A percentile compares a stretch with the other conserved stretches of the same genome.
Conservation (phyloP, 2,797 vertebrate species). For the Hemitrygon akajei region DNA sequence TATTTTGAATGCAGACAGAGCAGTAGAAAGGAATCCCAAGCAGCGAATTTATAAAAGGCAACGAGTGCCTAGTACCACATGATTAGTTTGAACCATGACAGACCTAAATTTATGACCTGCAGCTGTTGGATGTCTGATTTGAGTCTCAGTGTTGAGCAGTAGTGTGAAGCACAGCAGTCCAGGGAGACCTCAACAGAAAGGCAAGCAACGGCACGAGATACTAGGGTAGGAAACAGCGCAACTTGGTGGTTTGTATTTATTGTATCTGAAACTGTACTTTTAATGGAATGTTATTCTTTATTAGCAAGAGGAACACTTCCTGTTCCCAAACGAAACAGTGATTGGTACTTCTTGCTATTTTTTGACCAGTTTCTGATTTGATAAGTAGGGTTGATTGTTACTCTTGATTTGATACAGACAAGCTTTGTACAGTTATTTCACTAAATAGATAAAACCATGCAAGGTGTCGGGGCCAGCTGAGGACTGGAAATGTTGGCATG, state of each 20-base stretch:
- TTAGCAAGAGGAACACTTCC: background rate
- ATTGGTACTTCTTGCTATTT: background rate
- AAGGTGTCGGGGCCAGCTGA: background rate
- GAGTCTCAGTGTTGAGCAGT: slow-evolving; percentile 52
- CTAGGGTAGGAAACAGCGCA: slow-evolving; percentile 52
- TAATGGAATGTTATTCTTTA: slow-evolving; percentile 18
- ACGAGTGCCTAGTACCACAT: slow-evolving; percentile 51
- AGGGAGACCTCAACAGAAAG: slow-evolving; percentile 45
- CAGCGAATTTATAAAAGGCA: slow-evolving; percentile 41
- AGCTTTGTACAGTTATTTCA: slow-evolving; percentile 10
- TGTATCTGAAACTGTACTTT: background rate
- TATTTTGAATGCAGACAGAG: slow-evolving; percentile 26
- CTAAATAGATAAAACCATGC: background rate
- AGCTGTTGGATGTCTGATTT: slow-evolving; percentile 71
- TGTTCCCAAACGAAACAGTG: background rate
- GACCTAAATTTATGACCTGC: slow-evolving; percentile 64
- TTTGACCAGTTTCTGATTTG: background rate
- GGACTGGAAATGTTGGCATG: background rate
- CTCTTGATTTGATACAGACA: background rate
- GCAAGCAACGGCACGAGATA: slow-evolving; percentile 42
- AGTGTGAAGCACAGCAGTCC: slow-evolving; percentile 45
- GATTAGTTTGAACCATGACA: slow-evolving; percentile 48
- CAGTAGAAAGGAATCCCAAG: slow-evolving; percentile 31
- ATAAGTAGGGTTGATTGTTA: background rate
- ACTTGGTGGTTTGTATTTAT: background rate